A percentile compares a stretch with the other conserved stretches of the same genome.
phyloP scores from a whole-genome alignment of 2,113 vertebrate genomes.

The Sterrhoptilus dennistouni region DNA sequence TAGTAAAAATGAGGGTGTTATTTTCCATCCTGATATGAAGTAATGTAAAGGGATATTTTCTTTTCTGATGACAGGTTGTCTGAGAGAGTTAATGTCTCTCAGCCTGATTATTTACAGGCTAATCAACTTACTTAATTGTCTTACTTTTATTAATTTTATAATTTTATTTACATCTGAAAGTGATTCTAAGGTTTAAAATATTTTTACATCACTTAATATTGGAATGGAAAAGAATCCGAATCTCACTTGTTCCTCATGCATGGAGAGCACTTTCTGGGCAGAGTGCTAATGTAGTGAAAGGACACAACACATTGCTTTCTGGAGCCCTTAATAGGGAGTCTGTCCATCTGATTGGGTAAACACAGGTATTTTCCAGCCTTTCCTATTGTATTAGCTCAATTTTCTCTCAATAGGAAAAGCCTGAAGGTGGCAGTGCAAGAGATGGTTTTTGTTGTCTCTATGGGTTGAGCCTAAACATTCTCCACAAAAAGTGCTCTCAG shows the following conservation, averaged over 20 bases:
- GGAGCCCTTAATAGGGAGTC: not conserved
- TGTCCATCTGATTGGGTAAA: not conserved
- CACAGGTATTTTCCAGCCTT: not conserved
- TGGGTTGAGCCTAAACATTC: not conserved
- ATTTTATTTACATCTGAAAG: not conserved
- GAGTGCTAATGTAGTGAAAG: not conserved
- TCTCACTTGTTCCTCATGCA: rapidly evolving
- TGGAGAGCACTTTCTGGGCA: not conserved
- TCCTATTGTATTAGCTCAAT: not conserved
- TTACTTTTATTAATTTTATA: not conserved
- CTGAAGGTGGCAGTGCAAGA: not conserved
- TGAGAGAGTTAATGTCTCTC: not conserved
- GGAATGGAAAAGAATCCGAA: not conserved
- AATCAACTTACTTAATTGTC: not conserved
- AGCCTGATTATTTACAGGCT: not conserved
- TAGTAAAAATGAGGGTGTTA: not conserved
- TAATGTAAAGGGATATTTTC: not conserved
- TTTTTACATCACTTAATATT: not conserved
- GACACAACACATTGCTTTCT: not conserved
- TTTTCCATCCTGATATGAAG: not conserved
- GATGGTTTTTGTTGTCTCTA: not conserved
- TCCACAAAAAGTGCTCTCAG: not conserved
- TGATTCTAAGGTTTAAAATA: not conserved
- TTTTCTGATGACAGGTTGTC: not conserved
- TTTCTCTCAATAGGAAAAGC: not conserved